Percentiles rank a stretch among this genome's conserved stretches.
Evolutionary conservation across 1,140 invertebrate species (phyloP).

Genomic region (Sarcophaga peregrina): DNA sequence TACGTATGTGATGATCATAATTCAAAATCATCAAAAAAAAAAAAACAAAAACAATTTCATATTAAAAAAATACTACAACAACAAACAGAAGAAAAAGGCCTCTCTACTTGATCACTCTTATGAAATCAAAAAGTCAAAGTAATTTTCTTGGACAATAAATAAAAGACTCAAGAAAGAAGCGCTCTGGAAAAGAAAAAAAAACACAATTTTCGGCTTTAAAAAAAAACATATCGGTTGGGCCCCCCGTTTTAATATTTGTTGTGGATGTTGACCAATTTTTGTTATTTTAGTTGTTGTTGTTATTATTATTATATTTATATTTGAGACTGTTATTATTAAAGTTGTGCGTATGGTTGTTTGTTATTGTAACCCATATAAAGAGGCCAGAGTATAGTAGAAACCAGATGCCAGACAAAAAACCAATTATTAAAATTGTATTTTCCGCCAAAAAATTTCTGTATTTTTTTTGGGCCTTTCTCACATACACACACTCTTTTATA

Average conservation of each 20-base stretch:
- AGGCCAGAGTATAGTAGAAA: background rate
- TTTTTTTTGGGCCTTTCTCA: background rate
- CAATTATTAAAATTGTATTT: slow-evolving; percentile 45
- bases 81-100: too few species aligned
- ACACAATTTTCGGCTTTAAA: background rate
- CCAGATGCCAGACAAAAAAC: slow-evolving; percentile 44
- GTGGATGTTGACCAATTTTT: slow-evolving; percentile 29
- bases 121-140: slow-evolving; percentile 11
- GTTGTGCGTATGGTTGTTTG: background rate
- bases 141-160: slow-evolving; percentile 23
- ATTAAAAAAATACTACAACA: too few species aligned
- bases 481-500: background rate
- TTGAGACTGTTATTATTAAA: background rate
- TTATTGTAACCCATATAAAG: background rate
- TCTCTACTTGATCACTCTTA: background rate
- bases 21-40: slow-evolving; percentile 18
- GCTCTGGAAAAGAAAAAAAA: background rate
- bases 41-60: background rate
- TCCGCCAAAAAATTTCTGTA: slow-evolving; percentile 13
- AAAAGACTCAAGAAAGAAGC: background rate
- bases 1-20: slow-evolving; percentile 41
- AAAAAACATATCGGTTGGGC: background rate
- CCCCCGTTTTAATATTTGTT: slow-evolving; percentile 14
- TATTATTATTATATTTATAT: background rate
- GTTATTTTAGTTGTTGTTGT: background rate